Evolutionary conservation across 2,888 invertebrate species (phyloP), one percentile per base, ranked within the genome.

Genomic region (Elmis aenea): DNA sequence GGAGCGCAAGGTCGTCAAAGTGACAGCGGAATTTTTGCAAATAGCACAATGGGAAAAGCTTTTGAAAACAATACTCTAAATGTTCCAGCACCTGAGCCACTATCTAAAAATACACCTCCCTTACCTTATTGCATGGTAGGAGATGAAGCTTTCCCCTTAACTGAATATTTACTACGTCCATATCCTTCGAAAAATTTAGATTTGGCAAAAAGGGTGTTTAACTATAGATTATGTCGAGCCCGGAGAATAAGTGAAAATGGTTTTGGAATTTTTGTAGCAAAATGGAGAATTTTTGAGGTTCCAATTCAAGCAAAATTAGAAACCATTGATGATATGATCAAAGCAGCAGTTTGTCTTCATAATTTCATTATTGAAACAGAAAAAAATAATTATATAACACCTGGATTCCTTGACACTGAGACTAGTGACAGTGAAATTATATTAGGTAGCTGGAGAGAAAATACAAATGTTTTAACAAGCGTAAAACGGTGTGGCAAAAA

Each of bases 71-170:
- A 29, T 5, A 12, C 11, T 5, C 8, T 29, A 12, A 16, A 28
- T 23, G 6, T 29, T 12, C 28, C 36, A 14, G 10, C 3, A n/a
- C 10, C 5, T 9, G 5, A 6, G n/a, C 4, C 6, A 13, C 9
- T 30, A 9, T 16, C 28, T 2, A n/a, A 16, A n/a, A 5, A 13
- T 13, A 11, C 15, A 13, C 30, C 10, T 13, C 11, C 16, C 18
- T 13, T 34, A 16, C 50, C 50, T 4, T 32, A 26, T 29, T 45
- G 45, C 14, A n/a, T 50, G 6, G 43, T 50, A 2, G 46, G 21
- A 9, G 41, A 46, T 1, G 45, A 25, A 22, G 41, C 38, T 2
- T 45, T 45, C 31, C 16, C 37, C 3, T 16, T 40, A 15, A 32
- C 33, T 12, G 26, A 8, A 2, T 21, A 40, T 24, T 31, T 39